Conservation (phyloP, 2,113 vertebrate genomes). For the Nothobranchius furzeri region DNA sequence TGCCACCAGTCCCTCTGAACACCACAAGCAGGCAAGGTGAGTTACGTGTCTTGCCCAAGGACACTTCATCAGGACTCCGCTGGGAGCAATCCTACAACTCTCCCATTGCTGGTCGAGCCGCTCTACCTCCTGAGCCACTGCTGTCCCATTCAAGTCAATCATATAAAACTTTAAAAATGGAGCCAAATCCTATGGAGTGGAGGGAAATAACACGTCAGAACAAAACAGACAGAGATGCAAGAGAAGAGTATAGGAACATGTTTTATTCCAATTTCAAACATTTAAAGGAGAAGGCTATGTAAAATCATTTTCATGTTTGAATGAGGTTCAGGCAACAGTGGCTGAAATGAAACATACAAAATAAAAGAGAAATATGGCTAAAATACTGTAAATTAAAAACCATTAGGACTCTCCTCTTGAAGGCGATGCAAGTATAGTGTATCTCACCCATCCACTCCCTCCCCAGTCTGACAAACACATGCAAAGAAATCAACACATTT, state of each 20-base stretch:
- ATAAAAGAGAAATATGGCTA: constrained; percentile 77
- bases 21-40: no score
- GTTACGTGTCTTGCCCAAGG: no score
- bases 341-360: constrained; percentile 82
- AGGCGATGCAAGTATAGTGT: constrained; percentile 66
- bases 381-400: constrained; percentile 82
- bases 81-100: no score
- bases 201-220: no score
- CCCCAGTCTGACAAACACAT: constrained; percentile 74
- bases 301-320: constrained; percentile 84
- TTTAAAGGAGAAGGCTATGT: constrained; percentile 85
- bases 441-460: constrained; percentile 60
- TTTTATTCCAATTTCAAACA: constrained; percentile 86
- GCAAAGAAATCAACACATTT: constrained; percentile 78
- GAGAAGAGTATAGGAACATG: constrained; percentile 79
- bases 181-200: no score
- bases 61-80: no score
- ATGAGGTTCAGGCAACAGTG: constrained; percentile 88
- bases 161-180: no score
- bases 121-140: no score
- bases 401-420: constrained; percentile 67
- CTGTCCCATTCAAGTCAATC: no score
- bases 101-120: no score
- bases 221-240: constrained; percentile 45
- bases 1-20: no score